A percentile compares a stretch with the other conserved stretches of the same genome.
phyloP scores from a whole-genome alignment of 35 echinoderm and acorn worm species.

The Eucidaris tribuloides region DNA sequence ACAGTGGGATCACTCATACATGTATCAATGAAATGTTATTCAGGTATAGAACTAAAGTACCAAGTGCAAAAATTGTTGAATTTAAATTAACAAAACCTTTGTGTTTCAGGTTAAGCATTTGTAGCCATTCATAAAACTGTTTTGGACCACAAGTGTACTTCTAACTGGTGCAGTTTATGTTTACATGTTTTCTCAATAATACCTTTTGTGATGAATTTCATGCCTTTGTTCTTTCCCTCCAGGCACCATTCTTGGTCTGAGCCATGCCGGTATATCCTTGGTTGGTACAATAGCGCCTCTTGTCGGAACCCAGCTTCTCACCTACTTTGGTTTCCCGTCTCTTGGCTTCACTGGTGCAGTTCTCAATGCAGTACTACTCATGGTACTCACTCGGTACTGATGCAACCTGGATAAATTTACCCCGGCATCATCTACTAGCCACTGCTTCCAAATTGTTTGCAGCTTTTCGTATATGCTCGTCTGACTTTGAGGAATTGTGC shows the following conservation, averaged over 20 bases:
- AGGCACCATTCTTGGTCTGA: constrained; percentile 60
- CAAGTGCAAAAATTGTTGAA: too few relatives aligned
- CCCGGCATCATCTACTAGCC: too few relatives aligned
- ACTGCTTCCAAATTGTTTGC: too few relatives aligned
- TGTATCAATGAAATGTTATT: too few relatives aligned
- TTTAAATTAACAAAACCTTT: too few relatives aligned
- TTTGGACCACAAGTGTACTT: neutral
- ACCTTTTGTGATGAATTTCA: neutral
- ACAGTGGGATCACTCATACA: too few relatives aligned
- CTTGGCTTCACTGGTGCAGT: constrained; percentile 41
- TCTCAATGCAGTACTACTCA: constrained; percentile 27
- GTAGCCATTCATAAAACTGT: too few relatives aligned
- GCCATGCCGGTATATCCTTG: constrained; percentile 29
- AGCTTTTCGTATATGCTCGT: too few relatives aligned
- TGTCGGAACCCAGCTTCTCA: constrained; percentile 24
- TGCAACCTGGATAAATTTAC: too few relatives aligned
- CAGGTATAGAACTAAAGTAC: too few relatives aligned
- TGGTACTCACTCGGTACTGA: constrained; percentile 4
- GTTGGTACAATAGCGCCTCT: constrained; percentile 32
- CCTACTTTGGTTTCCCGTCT: constrained; percentile 30
- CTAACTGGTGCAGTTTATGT: neutral
- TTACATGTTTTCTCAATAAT: neutral
- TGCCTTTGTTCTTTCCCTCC: neutral
- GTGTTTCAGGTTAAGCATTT: too few relatives aligned
- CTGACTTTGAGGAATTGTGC: too few relatives aligned